phyloP scores from a whole-genome alignment of 2,797 vertebrate genomes.

The Perodicticus potto region DNA sequence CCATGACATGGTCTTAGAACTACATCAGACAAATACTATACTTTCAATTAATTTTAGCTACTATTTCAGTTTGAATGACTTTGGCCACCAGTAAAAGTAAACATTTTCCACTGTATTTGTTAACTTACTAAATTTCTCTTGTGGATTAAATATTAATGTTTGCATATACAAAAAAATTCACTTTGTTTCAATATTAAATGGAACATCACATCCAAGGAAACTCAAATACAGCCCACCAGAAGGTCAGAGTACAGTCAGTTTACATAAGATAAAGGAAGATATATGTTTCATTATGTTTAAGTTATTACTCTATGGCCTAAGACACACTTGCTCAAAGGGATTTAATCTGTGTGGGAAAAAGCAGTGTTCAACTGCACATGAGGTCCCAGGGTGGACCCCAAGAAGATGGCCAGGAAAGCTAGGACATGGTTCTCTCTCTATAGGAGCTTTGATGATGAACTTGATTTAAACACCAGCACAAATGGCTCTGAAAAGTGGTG shows the following conservation, averaged over 20 bases:
- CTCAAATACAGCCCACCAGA: fast-evolving
- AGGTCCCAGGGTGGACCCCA: neutral
- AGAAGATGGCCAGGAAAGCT: neutral
- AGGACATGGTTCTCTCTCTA: neutral
- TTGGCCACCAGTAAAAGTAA: neutral
- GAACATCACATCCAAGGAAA: neutral
- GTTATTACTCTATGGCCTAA: neutral
- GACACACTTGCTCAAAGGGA: neutral
- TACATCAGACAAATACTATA: neutral
- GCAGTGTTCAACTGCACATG: neutral
- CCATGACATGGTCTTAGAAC: neutral
- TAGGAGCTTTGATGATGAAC: neutral
- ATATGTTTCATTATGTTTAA: neutral
- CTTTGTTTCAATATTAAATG: neutral
- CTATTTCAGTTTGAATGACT: neutral
- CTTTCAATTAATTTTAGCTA: neutral
- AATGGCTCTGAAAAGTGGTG: neutral
- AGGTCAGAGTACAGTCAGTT: neutral
- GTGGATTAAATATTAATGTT: neutral
- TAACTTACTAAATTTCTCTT: slow-evolving; percentile 17
- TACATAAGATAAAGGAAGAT: neutral
- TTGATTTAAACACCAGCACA: neutral
- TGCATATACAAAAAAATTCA: neutral
- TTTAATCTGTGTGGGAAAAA: neutral
- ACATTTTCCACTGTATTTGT: neutral